Evolutionary conservation across 2,113 vertebrate species (phyloP).

Genomic region (Callionymus lyra): DNA sequence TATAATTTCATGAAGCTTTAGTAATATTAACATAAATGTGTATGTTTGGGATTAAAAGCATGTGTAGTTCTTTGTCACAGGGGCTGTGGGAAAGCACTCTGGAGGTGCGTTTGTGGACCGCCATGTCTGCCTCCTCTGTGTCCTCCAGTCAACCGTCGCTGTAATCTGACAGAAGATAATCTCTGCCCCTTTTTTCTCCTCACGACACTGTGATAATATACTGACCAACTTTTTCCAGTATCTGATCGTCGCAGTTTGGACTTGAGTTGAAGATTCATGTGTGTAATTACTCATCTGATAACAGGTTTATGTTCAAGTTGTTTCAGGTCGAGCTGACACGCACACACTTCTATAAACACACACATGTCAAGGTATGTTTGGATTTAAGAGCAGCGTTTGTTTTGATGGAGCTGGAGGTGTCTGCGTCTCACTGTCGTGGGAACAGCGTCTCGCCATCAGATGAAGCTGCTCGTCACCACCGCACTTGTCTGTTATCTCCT

Average conservation of each 20-base stretch:
- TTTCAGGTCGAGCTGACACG: too few relatives aligned
- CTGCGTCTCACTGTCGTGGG: constrained; percentile 39
- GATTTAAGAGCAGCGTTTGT: constrained; percentile 26
- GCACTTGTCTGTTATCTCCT: constrained; percentile 55
- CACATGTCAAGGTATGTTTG: constrained; percentile 10
- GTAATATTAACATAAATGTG: too few relatives aligned
- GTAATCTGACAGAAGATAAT: constrained; percentile 54
- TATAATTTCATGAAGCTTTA: too few relatives aligned
- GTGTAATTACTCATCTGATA: constrained; percentile 43
- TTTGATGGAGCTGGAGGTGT: constrained; percentile 43
- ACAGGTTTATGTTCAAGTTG: constrained; percentile 19
- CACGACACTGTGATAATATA: constrained; percentile 42
- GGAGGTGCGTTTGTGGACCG: constrained; percentile 39
- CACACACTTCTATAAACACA: constrained; percentile 16
- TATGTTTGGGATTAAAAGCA: too few relatives aligned
- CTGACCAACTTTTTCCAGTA: constrained; percentile 49
- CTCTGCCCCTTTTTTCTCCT: constrained; percentile 55
- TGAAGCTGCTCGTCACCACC: constrained; percentile 36
- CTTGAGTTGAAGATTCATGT: constrained; percentile 10
- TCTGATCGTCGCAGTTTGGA: too few relatives aligned
- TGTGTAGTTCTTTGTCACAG: constrained; percentile 8
- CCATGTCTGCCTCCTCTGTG: constrained; percentile 52
- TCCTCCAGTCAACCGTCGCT: constrained; percentile 62
- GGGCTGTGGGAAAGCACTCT: constrained; percentile 52
- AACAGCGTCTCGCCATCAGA: constrained; percentile 49